phyloP scores from a whole-genome alignment of 2,797 vertebrate species.

The Phoxinus dragarum region DNA sequence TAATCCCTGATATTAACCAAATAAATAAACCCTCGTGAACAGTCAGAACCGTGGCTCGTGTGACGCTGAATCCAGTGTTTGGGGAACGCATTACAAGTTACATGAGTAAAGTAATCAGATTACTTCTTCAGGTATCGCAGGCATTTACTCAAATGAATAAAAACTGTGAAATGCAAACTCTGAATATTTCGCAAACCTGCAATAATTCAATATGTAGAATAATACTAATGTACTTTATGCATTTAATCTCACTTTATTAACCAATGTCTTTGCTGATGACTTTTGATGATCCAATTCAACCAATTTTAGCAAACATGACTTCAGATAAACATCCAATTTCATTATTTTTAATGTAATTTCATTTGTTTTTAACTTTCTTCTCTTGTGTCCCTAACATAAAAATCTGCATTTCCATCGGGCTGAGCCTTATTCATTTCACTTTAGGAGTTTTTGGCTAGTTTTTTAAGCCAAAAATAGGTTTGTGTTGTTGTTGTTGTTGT shows the following conservation, averaged over 20 bases:
- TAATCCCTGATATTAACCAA: background rate
- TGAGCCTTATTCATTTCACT: background rate
- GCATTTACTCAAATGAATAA: background rate
- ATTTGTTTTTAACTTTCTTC: background rate
- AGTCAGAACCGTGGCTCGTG: too few relatives aligned
- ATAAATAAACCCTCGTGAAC: too few relatives aligned
- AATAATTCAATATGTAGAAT: background rate
- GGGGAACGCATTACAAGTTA: background rate
- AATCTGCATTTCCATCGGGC: background rate
- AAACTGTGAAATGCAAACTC: background rate
- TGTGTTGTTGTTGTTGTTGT: too few relatives aligned
- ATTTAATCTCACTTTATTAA: background rate
- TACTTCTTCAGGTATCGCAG: background rate
- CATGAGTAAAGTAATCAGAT: background rate
- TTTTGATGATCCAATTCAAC: background rate
- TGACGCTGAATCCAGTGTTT: background rate
- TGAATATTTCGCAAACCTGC: background rate
- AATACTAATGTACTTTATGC: background rate
- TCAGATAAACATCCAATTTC: background rate
- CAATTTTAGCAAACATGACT: background rate
- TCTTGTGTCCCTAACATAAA: background rate
- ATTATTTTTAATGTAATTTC: too few relatives aligned
- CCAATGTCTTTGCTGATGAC: background rate
- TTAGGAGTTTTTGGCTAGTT: background rate
- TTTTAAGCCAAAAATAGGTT: background rate